phyloP scores from a whole-genome alignment of 2,888 invertebrate genomes.

The Schizaphis graminum region DNA sequence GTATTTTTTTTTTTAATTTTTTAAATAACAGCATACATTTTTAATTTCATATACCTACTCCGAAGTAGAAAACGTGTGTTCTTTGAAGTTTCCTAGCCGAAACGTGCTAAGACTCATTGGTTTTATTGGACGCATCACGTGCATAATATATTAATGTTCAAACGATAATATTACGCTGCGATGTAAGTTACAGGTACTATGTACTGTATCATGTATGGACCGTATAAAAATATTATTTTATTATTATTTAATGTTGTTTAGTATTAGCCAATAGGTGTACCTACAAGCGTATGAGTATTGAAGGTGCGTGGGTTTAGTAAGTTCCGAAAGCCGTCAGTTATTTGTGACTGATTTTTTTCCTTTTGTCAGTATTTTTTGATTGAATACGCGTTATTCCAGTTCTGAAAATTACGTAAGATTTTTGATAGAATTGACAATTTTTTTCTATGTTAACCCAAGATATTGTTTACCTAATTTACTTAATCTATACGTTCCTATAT shows the following conservation, averaged over 20 bases:
- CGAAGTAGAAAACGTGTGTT: neutral
- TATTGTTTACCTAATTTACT: neutral
- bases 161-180: neutral
- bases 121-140: neutral
- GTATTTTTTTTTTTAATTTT: neutral
- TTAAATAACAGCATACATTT: neutral
- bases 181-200: neutral
- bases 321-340: no score
- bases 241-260: neutral
- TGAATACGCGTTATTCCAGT: neutral
- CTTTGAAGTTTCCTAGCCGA: neutral
- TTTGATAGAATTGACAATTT: neutral
- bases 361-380: no score
- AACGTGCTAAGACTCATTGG: neutral
- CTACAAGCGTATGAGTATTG: no score
- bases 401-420: neutral
- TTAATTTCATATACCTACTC: neutral
- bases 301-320: no score
- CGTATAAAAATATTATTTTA: neutral
- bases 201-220: neutral
- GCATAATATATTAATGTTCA: neutral
- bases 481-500: neutral
- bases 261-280: neutral
- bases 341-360: no score
- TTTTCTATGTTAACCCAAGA: no score